Conservation (phyloP, 2,888 invertebrate genomes). For the Eustalomyia histrio region DNA sequence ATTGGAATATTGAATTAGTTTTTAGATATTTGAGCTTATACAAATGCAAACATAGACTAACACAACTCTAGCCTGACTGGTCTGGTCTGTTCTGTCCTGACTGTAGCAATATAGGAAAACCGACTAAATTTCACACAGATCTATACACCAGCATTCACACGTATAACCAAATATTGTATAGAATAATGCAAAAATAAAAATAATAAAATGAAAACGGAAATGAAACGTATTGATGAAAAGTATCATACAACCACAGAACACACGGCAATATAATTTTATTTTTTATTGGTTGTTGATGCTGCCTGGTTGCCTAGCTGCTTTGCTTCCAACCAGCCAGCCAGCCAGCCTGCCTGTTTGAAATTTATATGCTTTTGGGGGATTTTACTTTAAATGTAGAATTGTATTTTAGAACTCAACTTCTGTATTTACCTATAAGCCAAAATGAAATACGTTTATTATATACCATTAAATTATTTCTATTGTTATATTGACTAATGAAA, state of each 20-base stretch:
- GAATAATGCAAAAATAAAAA: conserved; percentile 14
- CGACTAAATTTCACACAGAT: conserved; percentile 32
- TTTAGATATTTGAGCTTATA: conserved; percentile 47
- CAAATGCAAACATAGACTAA: neutral
- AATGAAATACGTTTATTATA: conserved; percentile 54
- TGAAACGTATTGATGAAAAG: conserved; percentile 52
- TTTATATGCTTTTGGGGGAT: neutral
- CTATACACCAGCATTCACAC: neutral
- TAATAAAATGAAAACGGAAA: conserved; percentile 51
- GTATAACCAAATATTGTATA: conserved; percentile 14
- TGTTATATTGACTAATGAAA: conserved; percentile 31
- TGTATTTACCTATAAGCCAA: conserved; percentile 42
- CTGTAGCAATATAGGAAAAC: conserved; percentile 13
- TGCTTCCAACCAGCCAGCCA: too few relatives aligned
- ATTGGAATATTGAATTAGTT: conserved; percentile 63
- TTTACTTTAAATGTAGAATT: conserved; percentile 32
- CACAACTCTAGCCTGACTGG: neutral
- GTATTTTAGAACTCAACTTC: conserved; percentile 47
- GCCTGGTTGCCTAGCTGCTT: conserved; percentile 10
- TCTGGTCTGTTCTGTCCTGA: neutral
- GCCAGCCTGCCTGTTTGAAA: neutral
- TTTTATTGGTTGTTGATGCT: conserved; percentile 20
- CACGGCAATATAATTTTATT: conserved; percentile 44
- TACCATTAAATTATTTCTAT: conserved; percentile 50
- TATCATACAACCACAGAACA: conserved; percentile 21